Conservation (phyloP, 2,113 vertebrate species). For the Dicerorhinus sumatrensis region DNA sequence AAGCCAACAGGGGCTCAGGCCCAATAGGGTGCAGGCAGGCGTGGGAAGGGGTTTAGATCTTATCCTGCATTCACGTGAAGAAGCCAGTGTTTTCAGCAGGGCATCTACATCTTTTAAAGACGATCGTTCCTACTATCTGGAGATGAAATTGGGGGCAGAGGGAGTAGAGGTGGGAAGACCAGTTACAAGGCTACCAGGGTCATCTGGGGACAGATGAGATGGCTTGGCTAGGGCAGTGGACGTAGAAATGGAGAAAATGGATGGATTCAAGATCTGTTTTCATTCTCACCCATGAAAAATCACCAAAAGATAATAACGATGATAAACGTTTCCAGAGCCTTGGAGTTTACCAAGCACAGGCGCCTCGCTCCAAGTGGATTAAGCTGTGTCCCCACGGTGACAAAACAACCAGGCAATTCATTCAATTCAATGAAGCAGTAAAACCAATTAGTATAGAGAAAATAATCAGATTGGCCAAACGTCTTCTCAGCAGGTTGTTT, state of each 20-base stretch:
- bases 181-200: neutral
- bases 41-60: neutral
- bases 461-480: constrained; percentile 70
- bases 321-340: neutral
- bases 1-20: neutral
- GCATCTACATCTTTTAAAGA: neutral
- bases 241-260: neutral
- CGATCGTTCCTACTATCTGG: rapidly evolving
- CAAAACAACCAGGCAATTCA: constrained; percentile 59
- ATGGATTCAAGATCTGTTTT: rapidly evolving
- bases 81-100: too few relatives aligned
- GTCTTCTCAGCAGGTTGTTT: constrained; percentile 58
- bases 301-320: neutral
- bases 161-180: neutral
- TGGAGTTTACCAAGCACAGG: neutral
- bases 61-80: neutral
- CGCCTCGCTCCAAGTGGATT: constrained; percentile 10
- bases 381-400: neutral
- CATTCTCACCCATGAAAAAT: neutral
- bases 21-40: rapidly evolving
- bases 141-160: neutral
- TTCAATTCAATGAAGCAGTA: constrained; percentile 61
- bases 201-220: too few relatives aligned
- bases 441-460: constrained; percentile 74
- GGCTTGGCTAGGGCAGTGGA: too few relatives aligned